Evolutionary conservation across 2,113 vertebrate species (phyloP).

Genomic region (Lutjanus erythropterus): DNA sequence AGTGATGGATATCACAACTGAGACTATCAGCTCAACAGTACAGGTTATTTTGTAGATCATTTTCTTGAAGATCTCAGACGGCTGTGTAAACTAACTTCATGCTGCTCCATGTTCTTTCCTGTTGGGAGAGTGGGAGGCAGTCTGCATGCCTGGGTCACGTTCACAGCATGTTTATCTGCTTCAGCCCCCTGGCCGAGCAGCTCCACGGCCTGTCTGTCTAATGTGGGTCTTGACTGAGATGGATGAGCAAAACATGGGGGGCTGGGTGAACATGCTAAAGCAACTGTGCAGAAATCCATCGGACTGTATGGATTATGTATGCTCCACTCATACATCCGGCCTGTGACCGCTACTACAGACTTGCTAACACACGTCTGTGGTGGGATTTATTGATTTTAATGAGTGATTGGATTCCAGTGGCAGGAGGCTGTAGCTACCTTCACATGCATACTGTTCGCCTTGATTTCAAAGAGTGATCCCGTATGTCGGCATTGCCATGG

Average conservation of each 20-base stretch:
- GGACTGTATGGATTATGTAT: conserved; percentile 61
- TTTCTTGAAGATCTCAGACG: conserved; percentile 18
- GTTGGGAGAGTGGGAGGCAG: conserved; percentile 5
- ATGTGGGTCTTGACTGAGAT: conserved; percentile 29
- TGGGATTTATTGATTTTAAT: conserved; percentile 42
- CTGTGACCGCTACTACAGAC: conserved; percentile 1
- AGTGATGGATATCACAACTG: background rate
- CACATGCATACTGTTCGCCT: background rate
- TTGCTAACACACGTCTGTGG: background rate
- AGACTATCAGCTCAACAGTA: background rate
- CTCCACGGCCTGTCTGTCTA: conserved; percentile 32
- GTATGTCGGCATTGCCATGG: conserved; percentile 49
- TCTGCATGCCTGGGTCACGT: conserved; percentile 3
- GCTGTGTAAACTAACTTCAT: conserved; percentile 36
- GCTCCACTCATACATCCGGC: conserved; percentile 11
- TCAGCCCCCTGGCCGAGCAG: conserved; percentile 23
- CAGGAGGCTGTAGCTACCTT: background rate
- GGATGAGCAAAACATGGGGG: conserved; percentile 36
- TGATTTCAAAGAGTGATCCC: conserved; percentile 36
- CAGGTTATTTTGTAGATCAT: conserved; percentile 5
- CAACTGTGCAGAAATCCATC: conserved; percentile 43
- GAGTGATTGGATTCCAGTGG: conserved; percentile 12
- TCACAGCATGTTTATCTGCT: conserved; percentile 36
- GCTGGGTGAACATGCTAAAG: conserved; percentile 43
- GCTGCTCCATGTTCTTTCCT: conserved; percentile 4